Conservation (phyloP, 2,888 invertebrate genomes). For the Galerucella pusilla region DNA sequence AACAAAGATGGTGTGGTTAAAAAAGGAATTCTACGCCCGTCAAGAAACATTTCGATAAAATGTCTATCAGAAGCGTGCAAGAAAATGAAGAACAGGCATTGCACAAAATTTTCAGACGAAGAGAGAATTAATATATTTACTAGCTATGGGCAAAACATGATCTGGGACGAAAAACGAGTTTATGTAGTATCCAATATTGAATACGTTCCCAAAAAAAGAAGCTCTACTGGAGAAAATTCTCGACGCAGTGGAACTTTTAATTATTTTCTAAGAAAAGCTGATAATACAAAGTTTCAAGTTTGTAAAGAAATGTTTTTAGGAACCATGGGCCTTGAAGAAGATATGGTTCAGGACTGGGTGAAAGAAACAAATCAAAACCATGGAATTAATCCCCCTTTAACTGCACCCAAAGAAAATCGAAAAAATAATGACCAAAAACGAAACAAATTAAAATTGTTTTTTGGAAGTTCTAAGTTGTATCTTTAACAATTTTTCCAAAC, state of each 20-base stretch:
- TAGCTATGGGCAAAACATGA: no score
- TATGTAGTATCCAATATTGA: background rate
- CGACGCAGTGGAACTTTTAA: no score
- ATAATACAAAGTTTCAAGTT: no score
- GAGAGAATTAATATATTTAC: no score
- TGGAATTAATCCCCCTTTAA: no score
- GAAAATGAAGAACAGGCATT: slow-evolving; percentile 9
- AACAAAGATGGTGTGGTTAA: slow-evolving; percentile 15
- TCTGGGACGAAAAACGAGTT: no score
- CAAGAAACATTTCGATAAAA: slow-evolving; percentile 6
- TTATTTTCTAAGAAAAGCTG: no score
- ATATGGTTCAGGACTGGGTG: background rate
- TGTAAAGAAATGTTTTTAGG: background rate
- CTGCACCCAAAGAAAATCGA: no score
- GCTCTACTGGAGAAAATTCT: no score
- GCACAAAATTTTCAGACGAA: background rate
- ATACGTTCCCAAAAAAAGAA: no score
- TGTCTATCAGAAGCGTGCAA: slow-evolving; percentile 15
- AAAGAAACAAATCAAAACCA: background rate
- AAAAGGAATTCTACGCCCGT: slow-evolving; percentile 15
- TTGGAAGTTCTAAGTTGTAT: slow-evolving; percentile 3
- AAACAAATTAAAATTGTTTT: no score
- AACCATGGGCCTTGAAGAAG: background rate
- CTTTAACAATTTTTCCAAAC: slow-evolving; percentile 16
- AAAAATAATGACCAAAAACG: no score